Base-by-base conservation (phyloP, 2,113 vertebrate species). In the Chaetorhynchus papuensis region DNA sequence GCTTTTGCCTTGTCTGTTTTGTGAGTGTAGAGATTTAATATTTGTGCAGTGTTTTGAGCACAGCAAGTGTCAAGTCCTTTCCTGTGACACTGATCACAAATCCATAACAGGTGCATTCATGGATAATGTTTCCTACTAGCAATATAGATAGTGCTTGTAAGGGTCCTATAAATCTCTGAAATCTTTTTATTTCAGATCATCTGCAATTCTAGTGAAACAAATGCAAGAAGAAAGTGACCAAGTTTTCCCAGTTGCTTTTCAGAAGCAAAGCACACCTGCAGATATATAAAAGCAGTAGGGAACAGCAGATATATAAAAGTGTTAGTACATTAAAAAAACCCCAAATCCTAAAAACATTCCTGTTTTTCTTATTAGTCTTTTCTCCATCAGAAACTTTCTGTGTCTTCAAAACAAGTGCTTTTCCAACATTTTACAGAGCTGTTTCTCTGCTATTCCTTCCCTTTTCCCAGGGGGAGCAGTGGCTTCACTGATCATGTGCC, bases 401-500 rank as follows among this genome's bases (percentile, higher is more conserved):
- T 35, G 42, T n/a, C 41, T 74, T 56, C 16, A 79, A 52, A 90
- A 14, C 7, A 24, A 86, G 33, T 15, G 15, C 13, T 76, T 70
- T 81, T 74, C 75, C 17, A 3, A 23, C 52, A 16, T 72, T 82
- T 83, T 45, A 57, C 42, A 90, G 79, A 83, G 39, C 64, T 81
- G 19, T 64, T 74, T 78, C 68, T 88, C 71, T 88, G 27, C 20
- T 81, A 52, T 90, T 64, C 41, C 52, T 80, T 66, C 56, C 24
- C 37, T 75, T 66, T 81, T 94, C 77, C 83, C 83, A 96, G 50
- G 65, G 44, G 52, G 26, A 89, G 71, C 64, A 87, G 53, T 49
- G 60, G 90, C 63, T 95, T 83, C 85, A 83, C 60, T 89, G 60
- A 80, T 96, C 92, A 83, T 12, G 52, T 92, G 83, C 83, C 52